A percentile compares a stretch with the other conserved stretches of the same genome.
Conservation (phyloP, 2,113 vertebrate species). For the Holacanthus passer region DNA sequence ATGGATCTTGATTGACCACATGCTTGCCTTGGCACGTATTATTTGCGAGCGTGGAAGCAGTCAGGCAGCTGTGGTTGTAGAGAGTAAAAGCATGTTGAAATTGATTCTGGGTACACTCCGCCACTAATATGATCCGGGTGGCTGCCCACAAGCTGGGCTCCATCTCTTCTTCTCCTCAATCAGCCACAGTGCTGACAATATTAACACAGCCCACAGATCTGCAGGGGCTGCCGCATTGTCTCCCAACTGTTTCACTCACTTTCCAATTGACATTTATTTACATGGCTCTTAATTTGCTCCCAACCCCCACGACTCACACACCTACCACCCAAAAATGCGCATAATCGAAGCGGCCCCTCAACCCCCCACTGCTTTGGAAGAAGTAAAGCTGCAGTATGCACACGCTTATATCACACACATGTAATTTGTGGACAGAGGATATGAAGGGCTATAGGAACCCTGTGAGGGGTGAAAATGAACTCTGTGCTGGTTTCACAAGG, state of each 20-base stretch:
- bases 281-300: conserved; percentile 67
- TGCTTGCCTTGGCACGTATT: conserved; percentile 67
- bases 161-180: conserved; percentile 77
- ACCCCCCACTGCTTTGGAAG: conserved; percentile 37
- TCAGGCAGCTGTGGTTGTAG: conserved; percentile 76
- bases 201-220: conserved; percentile 75
- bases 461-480: conserved; percentile 77
- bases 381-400: conserved; percentile 53
- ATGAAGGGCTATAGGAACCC: conserved; percentile 57
- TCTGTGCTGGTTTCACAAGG: conserved; percentile 57
- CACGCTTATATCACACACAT: conserved; percentile 58
- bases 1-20: conserved; percentile 69
- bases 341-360: conserved; percentile 41
- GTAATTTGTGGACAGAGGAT: conserved; percentile 75
- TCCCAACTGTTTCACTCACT: conserved; percentile 68
- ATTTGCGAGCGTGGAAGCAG: conserved; percentile 70
- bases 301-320: conserved; percentile 24
- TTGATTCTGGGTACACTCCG: conserved; percentile 80
- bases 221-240: conserved; percentile 63
- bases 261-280: conserved; percentile 77
- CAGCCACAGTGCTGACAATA: conserved; percentile 78
- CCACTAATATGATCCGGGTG: conserved; percentile 81
- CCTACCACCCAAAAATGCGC: conserved; percentile 41
- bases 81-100: conserved; percentile 80
- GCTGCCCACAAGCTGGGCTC: conserved; percentile 80